These are phyloP conservation scores for Heterotilapia buettikoferi DNA, from an alignment of 2,113 vertebrate genomes.

Conservation along the genomic window DNA sequence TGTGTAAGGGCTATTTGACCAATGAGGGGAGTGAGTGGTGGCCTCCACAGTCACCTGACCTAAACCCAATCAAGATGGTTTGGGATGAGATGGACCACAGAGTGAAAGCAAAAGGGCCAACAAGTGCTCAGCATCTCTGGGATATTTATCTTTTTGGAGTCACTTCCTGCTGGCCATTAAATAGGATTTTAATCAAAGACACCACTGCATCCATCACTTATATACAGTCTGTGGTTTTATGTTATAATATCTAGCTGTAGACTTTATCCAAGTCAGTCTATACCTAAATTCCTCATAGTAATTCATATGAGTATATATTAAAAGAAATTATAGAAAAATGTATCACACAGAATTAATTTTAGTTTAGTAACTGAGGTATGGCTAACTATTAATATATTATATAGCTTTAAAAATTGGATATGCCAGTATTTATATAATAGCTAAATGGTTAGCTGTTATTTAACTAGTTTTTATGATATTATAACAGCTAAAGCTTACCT, in stretches of 20 bases:
- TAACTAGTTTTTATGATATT: background rate
- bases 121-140: background rate
- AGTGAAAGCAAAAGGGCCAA: background rate
- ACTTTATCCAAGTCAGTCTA: background rate
- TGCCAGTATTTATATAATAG: background rate
- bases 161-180: background rate
- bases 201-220: background rate
- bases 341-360: background rate
- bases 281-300: background rate
- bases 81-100: background rate
- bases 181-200: background rate
- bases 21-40: background rate
- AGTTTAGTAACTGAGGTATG: accelerated
- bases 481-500: background rate
- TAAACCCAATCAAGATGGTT: background rate
- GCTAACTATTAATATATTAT: background rate
- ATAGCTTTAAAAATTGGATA: background rate
- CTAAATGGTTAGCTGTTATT: background rate
- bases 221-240: background rate
- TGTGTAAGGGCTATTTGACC: background rate
- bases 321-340: background rate
- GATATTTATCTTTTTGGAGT: background rate
- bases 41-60: background rate
- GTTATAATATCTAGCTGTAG: background rate
- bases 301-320: background rate